Percentiles rank a stretch among this genome's conserved stretches.
These are phyloP conservation scores for Halichoeres trimaculatus DNA, from an alignment of 2,113 vertebrate species.

Conservation along the genomic window DNA sequence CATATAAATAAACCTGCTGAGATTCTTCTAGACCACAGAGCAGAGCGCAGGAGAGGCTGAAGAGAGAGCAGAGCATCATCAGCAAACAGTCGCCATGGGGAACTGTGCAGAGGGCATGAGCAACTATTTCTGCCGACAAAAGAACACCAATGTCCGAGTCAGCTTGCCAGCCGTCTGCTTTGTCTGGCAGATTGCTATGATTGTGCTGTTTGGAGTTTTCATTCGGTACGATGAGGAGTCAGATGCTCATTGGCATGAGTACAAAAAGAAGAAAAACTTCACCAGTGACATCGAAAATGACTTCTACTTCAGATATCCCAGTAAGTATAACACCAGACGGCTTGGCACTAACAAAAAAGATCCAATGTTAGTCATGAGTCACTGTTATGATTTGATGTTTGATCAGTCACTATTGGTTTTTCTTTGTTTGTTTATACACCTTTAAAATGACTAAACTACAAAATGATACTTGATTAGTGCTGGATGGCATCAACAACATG, in stretches of 20 bases:
- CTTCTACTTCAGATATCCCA: conserved; percentile 97
- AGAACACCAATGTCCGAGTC: conserved; percentile 88
- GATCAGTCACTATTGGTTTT: no score
- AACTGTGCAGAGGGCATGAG: conserved; percentile 43
- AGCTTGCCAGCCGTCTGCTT: conserved; percentile 89
- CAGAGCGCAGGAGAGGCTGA: background rate
- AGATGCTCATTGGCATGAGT: conserved; percentile 80
- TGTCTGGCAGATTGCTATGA: conserved; percentile 89
- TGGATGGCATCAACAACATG: no score
- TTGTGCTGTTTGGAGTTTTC: conserved; percentile 93
- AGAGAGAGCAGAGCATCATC: conserved; percentile 22
- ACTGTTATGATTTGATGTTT: background rate
- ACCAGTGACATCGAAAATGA: conserved; percentile 90
- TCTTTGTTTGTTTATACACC: no score
- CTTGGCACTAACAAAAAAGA: background rate
- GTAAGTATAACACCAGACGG: conserved; percentile 84
- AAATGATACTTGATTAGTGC: no score
- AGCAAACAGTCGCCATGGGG: conserved; percentile 67
- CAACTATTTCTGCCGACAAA: conserved; percentile 59
- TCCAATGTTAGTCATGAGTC: background rate
- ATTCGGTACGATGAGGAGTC: conserved; percentile 87
- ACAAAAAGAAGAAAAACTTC: conserved; percentile 75
- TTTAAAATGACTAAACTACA: no score
- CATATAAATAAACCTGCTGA: conserved; percentile 19
- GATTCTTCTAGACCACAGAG: conserved; percentile 16